Evolutionary conservation across 2,113 vertebrate genomes (phyloP).

Genomic region (Pterocles gutturalis): DNA sequence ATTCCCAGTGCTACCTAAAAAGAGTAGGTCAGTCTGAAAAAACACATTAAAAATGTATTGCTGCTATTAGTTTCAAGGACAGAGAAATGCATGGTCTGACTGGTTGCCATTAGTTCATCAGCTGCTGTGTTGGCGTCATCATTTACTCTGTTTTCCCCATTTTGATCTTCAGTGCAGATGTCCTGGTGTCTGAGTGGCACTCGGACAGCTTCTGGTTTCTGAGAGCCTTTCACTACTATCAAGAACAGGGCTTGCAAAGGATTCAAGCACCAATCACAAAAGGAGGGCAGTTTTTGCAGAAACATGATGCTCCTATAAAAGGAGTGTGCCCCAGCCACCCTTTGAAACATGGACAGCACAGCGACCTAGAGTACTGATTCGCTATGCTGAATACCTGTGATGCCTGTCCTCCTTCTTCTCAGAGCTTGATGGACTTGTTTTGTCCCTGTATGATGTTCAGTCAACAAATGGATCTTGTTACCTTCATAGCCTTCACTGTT

Average conservation of each 20-base stretch:
- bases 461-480: neutral
- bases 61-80: neutral
- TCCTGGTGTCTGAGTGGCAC: neutral
- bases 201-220: neutral
- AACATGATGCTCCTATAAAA: accelerated
- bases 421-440: neutral
- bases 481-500: neutral
- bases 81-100: neutral
- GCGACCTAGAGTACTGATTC: neutral
- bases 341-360: neutral
- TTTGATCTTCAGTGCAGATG: neutral
- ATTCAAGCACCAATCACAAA: neutral
- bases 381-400: neutral
- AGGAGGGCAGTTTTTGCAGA: neutral
- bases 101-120: neutral
- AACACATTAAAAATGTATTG: neutral
- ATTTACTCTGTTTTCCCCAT: neutral
- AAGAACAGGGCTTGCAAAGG: neutral
- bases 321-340: neutral
- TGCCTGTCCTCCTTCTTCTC: neutral
- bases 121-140: neutral
- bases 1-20: neutral
- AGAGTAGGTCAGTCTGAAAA: neutral
- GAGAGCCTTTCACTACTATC: neutral
- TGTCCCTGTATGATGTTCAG: neutral